phyloP scores from a whole-genome alignment of 2,888 invertebrate species.

The Chymomyza amoena region DNA sequence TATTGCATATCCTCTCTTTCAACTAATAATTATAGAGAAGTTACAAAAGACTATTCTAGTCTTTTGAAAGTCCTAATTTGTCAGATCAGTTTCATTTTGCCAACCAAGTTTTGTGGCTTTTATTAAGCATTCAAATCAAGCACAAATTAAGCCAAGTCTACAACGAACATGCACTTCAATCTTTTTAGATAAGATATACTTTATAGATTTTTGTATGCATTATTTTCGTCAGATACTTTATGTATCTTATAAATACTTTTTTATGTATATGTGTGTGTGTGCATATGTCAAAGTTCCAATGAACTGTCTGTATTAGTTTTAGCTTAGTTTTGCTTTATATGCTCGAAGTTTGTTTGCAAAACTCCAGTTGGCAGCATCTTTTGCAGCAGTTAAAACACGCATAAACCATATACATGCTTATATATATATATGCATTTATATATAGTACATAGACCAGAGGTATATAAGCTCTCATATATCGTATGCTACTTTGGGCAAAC shows the following conservation, averaged over 20 bases:
- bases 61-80: no score
- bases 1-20: no score
- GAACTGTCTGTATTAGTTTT: background rate
- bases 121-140: background rate
- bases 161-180: background rate
- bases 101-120: background rate
- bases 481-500: constrained; percentile 48
- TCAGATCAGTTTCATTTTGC: no score
- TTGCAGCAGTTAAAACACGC: background rate
- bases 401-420: background rate
- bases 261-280: constrained; percentile 1
- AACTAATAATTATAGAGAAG: no score
- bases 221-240: background rate
- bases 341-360: background rate
- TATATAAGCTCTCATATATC: constrained; percentile 32
- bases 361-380: constrained; percentile 2
- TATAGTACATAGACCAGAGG: constrained; percentile 14
- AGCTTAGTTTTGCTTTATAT: background rate
- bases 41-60: no score
- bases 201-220: background rate
- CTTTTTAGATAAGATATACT: background rate
- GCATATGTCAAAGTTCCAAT: background rate
- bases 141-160: background rate
- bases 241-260: background rate
- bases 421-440: background rate